Evolutionary conservation across 2,888 invertebrate species (phyloP).

Genomic region (Bellardia bayeri): DNA sequence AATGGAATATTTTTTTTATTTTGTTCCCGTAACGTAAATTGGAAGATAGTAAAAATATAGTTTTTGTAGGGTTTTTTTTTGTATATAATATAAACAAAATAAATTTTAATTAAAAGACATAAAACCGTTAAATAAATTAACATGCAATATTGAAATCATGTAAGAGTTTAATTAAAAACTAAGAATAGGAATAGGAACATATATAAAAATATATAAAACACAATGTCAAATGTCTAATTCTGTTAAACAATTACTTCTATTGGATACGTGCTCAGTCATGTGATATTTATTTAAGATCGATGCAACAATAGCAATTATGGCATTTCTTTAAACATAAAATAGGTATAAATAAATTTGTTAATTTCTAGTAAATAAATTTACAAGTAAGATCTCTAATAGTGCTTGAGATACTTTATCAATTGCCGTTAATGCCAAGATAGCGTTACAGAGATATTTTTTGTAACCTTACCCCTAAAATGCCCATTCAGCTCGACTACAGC

Average conservation of each 20-base stretch:
- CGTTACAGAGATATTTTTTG: too few relatives aligned
- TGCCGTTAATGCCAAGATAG: too few relatives aligned
- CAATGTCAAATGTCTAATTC: constrained; percentile 63
- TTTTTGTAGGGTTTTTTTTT: constrained; percentile 1
- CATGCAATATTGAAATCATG: constrained; percentile 67
- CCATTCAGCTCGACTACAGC: too few relatives aligned
- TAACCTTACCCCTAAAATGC: too few relatives aligned
- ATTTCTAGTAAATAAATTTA: too few relatives aligned
- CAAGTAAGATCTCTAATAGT: too few relatives aligned
- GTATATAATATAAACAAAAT: constrained; percentile 33
- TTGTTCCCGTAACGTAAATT: constrained; percentile 5
- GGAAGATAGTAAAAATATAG: constrained; percentile 32
- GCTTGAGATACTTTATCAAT: too few relatives aligned
- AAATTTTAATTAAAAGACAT: constrained; percentile 64
- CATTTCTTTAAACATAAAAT: too few relatives aligned
- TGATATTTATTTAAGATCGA: constrained; percentile 6
- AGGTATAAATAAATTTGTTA: too few relatives aligned
- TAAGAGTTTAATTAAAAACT: constrained; percentile 69
- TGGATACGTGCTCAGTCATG: constrained; percentile 32
- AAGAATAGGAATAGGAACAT: not conserved
- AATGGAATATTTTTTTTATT: constrained; percentile 39
- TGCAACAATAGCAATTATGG: too few relatives aligned
- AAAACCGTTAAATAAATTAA: constrained; percentile 65
- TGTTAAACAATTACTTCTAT: constrained; percentile 1
- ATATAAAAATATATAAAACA: not conserved